Evolutionary conservation across 2,797 vertebrate genomes (phyloP), one percentile per base, ranked within the genome.

Genomic region (Enteromius unitaeniatus): DNA sequence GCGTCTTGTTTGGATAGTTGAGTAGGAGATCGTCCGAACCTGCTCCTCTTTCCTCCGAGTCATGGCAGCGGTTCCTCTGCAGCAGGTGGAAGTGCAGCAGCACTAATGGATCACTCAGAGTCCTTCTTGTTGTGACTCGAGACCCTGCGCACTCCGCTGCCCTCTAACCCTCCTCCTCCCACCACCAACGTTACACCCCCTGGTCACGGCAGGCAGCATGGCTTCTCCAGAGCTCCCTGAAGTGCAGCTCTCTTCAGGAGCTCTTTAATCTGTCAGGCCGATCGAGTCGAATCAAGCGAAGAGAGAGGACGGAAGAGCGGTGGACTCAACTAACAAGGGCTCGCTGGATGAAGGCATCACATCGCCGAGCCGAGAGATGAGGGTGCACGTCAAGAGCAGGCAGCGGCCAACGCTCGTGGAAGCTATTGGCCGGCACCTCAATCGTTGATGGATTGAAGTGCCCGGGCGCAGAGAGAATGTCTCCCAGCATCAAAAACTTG

Each of bases 401-500:
- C 87, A 91, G 86, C 88, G 92, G 90, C 88, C 92, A 89, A 81
- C 85, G 88, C 87, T 81, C 14, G 40, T 77, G 64, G 70, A 82
- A 82, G 82, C 91, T 82, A 88, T 93, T 91, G 90, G 88, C 89
- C 89, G 88, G 91, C 90, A 91, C 92, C 90, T 91, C 91, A 83
- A 65, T 92, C 82, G 87, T 89, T 82, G 93, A 92, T 91, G 74
- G 80, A 81, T 90, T 93, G 67, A 93, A 92, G 90, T 93, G 89
- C 86, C 91, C 87, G 26, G 89, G 91, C 83, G 89, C 91, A 86
- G 92, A 92, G 90, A 94, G 94, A 91, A 93, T 94, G 91, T 94
- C 92, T 94, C 92, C 92, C 90, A 93, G 92, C 91, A 92, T 95
- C 88, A 95, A 95, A 95, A 93, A 93, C 92, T 93, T 96, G 94